A percentile compares a stretch with the other conserved stretches of the same genome.
These are phyloP conservation scores for Ammospiza caudacuta DNA, from an alignment of 2,113 vertebrate genomes.

Conservation along the genomic window DNA sequence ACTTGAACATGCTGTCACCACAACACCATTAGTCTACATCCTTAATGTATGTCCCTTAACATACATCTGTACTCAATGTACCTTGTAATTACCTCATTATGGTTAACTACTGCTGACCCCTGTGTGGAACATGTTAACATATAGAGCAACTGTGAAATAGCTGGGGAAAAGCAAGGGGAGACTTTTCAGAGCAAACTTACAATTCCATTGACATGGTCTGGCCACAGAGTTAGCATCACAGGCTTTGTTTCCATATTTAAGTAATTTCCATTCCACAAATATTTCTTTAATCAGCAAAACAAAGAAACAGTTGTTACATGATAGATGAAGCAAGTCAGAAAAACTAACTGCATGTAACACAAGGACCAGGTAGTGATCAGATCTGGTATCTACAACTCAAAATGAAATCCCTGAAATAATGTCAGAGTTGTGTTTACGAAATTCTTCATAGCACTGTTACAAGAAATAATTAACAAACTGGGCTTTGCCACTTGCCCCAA, in stretches of 20 bases:
- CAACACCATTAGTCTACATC: conserved; percentile 12
- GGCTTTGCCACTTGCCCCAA: not conserved
- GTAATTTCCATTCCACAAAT: not conserved
- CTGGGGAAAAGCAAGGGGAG: not conserved
- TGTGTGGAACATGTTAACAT: conserved; percentile 35
- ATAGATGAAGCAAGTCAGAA: not conserved
- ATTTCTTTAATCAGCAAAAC: conserved; percentile 3
- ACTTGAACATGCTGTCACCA: conserved; percentile 36
- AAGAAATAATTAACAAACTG: not conserved
- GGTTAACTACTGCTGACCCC: conserved; percentile 60
- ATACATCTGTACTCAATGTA: conserved; percentile 67
- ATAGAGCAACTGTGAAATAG: conserved; percentile 40
- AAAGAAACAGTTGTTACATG: not conserved
- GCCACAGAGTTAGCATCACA: not conserved
- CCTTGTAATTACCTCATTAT: conserved; percentile 70
- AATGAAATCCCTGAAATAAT: not conserved
- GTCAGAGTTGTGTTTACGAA: not conserved
- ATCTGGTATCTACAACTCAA: not conserved
- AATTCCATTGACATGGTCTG: not conserved
- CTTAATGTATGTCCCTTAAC: conserved; percentile 56
- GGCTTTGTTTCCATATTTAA: not conserved
- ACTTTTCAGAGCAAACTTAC: conserved; percentile 20
- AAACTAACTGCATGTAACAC: not conserved
- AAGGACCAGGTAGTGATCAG: not conserved
- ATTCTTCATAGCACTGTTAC: not conserved